Conservation (phyloP, 2,797 vertebrate species). For the Agapornis canus region DNA sequence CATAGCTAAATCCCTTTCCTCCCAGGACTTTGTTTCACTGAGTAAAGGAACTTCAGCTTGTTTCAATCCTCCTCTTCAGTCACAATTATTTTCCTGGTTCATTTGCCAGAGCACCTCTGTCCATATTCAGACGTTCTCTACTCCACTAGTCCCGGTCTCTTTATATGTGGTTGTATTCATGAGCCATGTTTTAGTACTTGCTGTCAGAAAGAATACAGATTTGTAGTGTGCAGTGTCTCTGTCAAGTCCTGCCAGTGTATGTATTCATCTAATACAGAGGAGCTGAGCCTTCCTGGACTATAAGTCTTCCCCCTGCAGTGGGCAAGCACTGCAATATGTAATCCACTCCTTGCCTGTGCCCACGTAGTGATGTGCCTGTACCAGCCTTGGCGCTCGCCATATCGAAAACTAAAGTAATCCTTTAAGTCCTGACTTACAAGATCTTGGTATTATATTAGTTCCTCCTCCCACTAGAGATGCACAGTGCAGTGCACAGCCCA, state of each 20-base stretch:
- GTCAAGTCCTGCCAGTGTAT: background rate
- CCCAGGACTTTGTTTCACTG: background rate
- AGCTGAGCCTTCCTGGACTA: background rate
- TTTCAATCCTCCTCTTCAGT: background rate
- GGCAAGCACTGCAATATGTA: background rate
- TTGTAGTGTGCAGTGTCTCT: accelerated
- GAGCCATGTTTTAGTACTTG: background rate
- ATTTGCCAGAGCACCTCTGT: background rate
- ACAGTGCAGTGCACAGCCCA: background rate
- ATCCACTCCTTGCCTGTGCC: background rate
- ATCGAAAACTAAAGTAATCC: background rate
- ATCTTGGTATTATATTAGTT: background rate
- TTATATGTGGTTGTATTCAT: background rate
- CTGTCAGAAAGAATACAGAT: background rate
- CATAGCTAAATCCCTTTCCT: background rate
- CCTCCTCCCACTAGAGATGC: background rate
- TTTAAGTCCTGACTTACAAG: background rate
- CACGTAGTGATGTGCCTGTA: accelerated
- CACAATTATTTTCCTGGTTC: background rate
- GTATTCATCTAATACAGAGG: background rate
- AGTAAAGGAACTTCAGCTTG: background rate
- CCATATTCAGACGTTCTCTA: background rate
- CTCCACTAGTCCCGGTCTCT: background rate
- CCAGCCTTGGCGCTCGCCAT: background rate
- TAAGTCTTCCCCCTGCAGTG: background rate